A percentile compares a stretch with the other conserved stretches of the same genome.
Evolutionary conservation across 2,888 invertebrate genomes (phyloP).

Genomic region (Lithophane ornitopus): DNA sequence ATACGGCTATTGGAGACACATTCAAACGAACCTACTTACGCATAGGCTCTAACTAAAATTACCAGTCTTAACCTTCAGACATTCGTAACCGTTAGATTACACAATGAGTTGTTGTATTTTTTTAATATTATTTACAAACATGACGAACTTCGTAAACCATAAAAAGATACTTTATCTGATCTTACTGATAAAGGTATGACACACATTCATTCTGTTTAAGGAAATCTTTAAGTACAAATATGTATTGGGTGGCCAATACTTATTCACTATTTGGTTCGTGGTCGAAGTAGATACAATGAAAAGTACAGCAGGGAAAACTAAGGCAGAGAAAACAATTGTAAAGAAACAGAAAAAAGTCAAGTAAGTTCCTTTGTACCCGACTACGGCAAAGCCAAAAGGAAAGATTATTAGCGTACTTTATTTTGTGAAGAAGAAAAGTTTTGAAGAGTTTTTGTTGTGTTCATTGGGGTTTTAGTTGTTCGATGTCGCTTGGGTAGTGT

Average conservation of each 20-base stretch:
- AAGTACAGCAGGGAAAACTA: conserved; percentile 16
- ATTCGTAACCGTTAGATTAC: conserved; percentile 17
- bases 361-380: conserved; percentile 25
- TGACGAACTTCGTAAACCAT: conserved; percentile 31
- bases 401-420: neutral
- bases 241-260: conserved; percentile 4
- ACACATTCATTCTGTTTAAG: conserved; percentile 46
- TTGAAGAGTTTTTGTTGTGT: neutral
- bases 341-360: conserved; percentile 30
- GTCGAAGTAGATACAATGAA: conserved; percentile 30
- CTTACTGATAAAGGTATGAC: conserved; percentile 48
- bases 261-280: conserved; percentile 11
- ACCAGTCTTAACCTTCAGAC: conserved; percentile 40
- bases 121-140: conserved; percentile 45
- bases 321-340: neutral
- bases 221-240: conserved; percentile 34
- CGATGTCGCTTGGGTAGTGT: neutral
- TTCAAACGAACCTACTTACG: conserved; percentile 26
- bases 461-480: neutral
- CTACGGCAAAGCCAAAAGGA: too few species aligned
- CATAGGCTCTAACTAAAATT: conserved; percentile 47
- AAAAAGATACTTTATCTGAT: conserved; percentile 47
- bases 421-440: neutral
- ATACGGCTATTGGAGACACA: conserved; percentile 34
- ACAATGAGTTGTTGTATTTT: conserved; percentile 39